Conservation (phyloP, 2,888 invertebrate genomes). For the Drosophila sordidula region DNA sequence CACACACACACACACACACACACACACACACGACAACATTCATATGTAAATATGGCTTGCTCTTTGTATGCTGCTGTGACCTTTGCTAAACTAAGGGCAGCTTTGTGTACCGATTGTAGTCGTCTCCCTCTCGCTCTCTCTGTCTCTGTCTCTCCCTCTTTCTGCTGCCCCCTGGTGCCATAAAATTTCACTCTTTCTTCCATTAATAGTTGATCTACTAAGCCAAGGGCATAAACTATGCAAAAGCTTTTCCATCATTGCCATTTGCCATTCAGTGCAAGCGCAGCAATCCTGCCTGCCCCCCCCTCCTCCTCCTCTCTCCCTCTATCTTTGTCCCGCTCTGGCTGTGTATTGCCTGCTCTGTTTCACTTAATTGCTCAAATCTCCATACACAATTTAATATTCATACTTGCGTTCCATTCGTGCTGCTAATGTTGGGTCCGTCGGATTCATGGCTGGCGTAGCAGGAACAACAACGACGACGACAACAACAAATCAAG, state of each 20-base stretch:
- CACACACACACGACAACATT: conserved; percentile 20
- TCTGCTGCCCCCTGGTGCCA: conserved; percentile 23
- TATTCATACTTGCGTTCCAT: conserved; percentile 78
- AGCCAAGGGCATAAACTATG: conserved; percentile 73
- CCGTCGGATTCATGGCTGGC: conserved; percentile 33
- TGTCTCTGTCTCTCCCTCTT: no score
- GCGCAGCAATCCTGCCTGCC: neutral
- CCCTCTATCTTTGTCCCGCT: neutral
- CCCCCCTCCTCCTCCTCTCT: neutral
- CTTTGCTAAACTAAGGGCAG: conserved; percentile 57
- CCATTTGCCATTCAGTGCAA: conserved; percentile 52
- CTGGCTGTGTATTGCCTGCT: conserved; percentile 26
- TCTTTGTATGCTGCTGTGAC: conserved; percentile 51
- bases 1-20: neutral
- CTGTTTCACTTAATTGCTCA: conserved; percentile 57
- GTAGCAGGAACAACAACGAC: conserved; percentile 35
- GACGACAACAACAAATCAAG: conserved; percentile 53
- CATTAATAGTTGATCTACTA: conserved; percentile 78
- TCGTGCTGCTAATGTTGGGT: conserved; percentile 73
- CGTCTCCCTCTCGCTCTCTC: neutral
- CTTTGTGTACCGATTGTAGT: conserved; percentile 32
- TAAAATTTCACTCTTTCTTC: conserved; percentile 64
- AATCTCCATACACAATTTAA: conserved; percentile 77
- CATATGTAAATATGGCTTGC: conserved; percentile 58
- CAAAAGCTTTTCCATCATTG: conserved; percentile 74